Percentiles rank a stretch among this genome's conserved stretches.
Conservation (phyloP, 1,140 invertebrate species). For the Globodera ellingtonae region DNA sequence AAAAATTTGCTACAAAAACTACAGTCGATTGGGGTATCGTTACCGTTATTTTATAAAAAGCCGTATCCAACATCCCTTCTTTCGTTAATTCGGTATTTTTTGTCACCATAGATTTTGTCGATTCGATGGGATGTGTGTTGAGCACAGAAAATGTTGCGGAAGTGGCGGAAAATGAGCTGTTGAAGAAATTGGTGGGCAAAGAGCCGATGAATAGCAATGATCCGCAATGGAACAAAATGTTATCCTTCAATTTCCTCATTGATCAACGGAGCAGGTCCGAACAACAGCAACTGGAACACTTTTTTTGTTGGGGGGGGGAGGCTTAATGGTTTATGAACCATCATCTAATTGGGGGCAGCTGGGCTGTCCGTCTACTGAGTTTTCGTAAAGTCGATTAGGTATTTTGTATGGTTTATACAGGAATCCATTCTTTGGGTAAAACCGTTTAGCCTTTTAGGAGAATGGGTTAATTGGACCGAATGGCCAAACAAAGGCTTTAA, state of each 20-base stretch:
- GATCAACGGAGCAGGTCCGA: slow-evolving; percentile 54
- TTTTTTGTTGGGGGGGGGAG: no score
- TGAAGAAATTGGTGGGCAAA: slow-evolving; percentile 77
- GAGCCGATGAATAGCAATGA: slow-evolving; percentile 82
- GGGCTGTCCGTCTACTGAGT: no score
- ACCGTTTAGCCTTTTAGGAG: no score
- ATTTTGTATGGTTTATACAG: background rate
- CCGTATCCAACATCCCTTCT: no score
- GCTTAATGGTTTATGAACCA: background rate
- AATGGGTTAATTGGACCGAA: no score
- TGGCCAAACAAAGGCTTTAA: no score
- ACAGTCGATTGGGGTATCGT: no score
- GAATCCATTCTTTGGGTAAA: background rate
- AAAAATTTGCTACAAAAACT: no score
- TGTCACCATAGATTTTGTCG: slow-evolving; percentile 21
- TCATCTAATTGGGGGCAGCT: background rate
- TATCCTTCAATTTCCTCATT: slow-evolving; percentile 82
- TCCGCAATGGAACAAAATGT: slow-evolving; percentile 87
- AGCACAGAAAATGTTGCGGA: slow-evolving; percentile 76
- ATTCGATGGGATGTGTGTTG: slow-evolving; percentile 84
- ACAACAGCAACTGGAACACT: no score
- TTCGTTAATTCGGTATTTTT: no score
- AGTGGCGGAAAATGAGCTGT: slow-evolving; percentile 79
- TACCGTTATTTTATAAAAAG: no score
- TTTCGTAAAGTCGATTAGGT: background rate